A percentile compares a stretch with the other conserved stretches of the same genome.
Conservation (phyloP, 2,113 vertebrate species). For the Oceanodroma tethys region DNA sequence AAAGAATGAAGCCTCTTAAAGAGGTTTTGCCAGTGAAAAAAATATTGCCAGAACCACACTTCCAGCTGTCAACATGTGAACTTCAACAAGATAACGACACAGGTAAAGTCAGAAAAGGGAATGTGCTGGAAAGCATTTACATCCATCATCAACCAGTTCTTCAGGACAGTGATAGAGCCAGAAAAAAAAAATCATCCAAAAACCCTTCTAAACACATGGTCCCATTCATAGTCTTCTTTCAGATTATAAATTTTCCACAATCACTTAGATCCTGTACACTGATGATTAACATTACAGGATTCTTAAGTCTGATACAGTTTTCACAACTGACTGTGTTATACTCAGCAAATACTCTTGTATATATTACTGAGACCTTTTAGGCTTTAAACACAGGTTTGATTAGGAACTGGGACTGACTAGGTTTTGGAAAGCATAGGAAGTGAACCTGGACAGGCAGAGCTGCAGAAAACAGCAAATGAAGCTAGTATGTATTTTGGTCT, state of each 20-base stretch:
- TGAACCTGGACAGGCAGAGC: neutral
- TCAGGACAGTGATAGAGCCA: neutral
- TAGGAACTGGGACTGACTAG: neutral
- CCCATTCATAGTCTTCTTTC: neutral
- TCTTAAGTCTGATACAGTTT: neutral
- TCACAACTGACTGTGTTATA: neutral
- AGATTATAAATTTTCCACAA: neutral
- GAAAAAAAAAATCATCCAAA: neutral
- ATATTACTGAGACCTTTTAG: neutral
- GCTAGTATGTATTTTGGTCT: neutral
- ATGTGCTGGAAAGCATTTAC: neutral
- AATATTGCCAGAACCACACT: neutral
- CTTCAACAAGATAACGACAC: neutral
- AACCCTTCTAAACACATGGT: fast-evolving
- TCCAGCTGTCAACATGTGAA: neutral
- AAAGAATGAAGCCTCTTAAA: neutral
- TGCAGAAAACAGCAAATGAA: neutral
- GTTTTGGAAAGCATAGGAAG: neutral
- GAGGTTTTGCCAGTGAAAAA: neutral
- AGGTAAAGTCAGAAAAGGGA: neutral
- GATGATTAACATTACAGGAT: neutral
- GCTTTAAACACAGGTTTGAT: neutral
- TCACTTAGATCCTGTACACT: neutral
- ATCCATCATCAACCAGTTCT: neutral
- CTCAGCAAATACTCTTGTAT: neutral